phyloP scores from a whole-genome alignment of 2,113 vertebrate genomes.

The Eurypyga helias region DNA sequence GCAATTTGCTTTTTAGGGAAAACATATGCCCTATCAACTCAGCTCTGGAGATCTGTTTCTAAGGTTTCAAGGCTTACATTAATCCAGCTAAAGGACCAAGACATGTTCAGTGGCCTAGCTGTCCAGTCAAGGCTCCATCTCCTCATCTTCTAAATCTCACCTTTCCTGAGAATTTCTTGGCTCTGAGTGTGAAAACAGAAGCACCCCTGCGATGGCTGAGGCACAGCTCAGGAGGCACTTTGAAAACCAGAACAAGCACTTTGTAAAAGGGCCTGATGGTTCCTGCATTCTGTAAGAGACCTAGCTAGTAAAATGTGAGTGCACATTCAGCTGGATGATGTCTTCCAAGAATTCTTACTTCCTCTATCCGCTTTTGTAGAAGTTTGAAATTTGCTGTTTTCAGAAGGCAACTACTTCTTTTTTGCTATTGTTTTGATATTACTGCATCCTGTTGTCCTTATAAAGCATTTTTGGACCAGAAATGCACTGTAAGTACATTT shows the following conservation, averaged over 20 bases:
- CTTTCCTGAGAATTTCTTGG: not conserved
- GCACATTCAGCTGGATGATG: not conserved
- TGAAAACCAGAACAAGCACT: not conserved
- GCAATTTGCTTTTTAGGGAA: not conserved
- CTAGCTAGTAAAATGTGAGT: not conserved
- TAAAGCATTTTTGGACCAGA: not conserved
- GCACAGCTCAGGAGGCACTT: not conserved
- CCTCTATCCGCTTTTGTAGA: not conserved
- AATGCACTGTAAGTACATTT: not conserved
- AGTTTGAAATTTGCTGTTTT: not conserved
- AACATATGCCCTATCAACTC: not conserved
- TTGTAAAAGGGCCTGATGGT: not conserved
- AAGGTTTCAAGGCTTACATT: not conserved
- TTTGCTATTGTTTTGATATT: not conserved
- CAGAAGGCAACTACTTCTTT: not conserved
- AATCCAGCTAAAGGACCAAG: not conserved
- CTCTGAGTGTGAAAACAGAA: not conserved
- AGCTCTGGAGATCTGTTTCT: not conserved
- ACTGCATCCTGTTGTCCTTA: not conserved
- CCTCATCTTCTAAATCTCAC: not conserved
- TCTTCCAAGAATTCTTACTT: not conserved
- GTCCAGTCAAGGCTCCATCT: not conserved
- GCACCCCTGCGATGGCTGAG: not conserved
- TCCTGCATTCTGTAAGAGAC: not conserved
- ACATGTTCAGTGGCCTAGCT: not conserved